Base-by-base conservation (phyloP, 2,888 invertebrate genomes). In the Beris morrisii region DNA sequence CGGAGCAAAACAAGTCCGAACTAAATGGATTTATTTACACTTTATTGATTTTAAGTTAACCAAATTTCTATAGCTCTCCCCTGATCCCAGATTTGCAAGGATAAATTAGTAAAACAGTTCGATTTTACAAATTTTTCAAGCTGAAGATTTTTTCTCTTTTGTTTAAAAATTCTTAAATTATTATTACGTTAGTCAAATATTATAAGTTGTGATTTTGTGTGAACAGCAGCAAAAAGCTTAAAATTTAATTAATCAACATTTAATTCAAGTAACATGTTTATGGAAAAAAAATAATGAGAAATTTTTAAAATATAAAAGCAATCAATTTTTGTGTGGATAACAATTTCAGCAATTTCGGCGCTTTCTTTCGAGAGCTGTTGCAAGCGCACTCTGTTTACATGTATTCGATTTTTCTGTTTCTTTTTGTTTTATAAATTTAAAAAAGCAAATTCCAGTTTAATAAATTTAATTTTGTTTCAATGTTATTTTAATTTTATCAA, bases 41-140 rank as follows among this genome's bases (percentile, higher is more conserved):
- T 48, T 15, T 48, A 11, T 48, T 48, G 48, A 11, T 48, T 48
- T 48, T 48, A 13, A 50, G 15, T 50, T 38, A 38, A 52, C n/a
- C 38, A n/a, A n/a, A 54, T 75, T 77, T 76, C 77, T 79, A 78
- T 73, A 74, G 78, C 80, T 79, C 78, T 80, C 80, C 78, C 80
- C 81, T 79, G 78, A 78, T 79, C 81, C 81, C 79, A 81, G 78
- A 78, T 78, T 67, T 77, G 76, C 79, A 78, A 75, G 75, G 76
- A 75, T 74, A 73, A 70, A 70, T 69, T 69, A 71, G 52, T 46
- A 48, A 53, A 63, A 55, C 28, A 58, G 15, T n/a, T 61, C 63
- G 12, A 67, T 70, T 69, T 31, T 64, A 57, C 12, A 52, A 54
- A 54, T 53, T 66, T 22, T 1, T 22, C 32, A 67, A 45, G 38